Conservation (phyloP, 1,140 invertebrate genomes). For the Cyclina sinensis region DNA sequence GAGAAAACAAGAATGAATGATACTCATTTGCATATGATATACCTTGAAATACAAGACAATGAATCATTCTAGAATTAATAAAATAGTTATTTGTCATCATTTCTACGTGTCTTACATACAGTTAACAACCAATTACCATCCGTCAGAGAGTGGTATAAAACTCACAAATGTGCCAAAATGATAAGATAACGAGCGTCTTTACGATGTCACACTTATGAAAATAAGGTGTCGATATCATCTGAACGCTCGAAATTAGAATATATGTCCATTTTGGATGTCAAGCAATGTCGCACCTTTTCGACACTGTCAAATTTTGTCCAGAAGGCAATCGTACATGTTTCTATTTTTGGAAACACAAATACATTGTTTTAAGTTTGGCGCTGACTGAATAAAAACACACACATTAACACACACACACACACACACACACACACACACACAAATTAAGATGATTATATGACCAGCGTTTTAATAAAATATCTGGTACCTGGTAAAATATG, state of each 20-base stretch:
- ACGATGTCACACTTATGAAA: neutral
- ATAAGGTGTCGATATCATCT: neutral
- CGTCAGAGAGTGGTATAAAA: neutral
- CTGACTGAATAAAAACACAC: too few relatives aligned
- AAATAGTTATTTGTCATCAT: neutral
- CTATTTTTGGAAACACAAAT: too few relatives aligned
- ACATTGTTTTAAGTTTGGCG: too few relatives aligned
- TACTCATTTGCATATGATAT: neutral
- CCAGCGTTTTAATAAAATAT: too few relatives aligned
- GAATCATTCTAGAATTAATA: neutral
- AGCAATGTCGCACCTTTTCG: too few relatives aligned
- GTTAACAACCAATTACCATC: neutral
- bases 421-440: too few relatives aligned
- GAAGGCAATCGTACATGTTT: too few relatives aligned
- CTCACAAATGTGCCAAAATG: neutral
- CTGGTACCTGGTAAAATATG: too few relatives aligned
- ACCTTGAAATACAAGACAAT: neutral
- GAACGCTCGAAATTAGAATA: neutral
- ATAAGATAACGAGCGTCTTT: neutral
- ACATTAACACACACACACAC: too few relatives aligned
- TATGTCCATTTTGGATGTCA: too few relatives aligned
- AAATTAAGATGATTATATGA: too few relatives aligned
- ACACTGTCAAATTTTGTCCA: too few relatives aligned
- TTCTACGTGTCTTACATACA: neutral
- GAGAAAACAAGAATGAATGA: neutral